Percentiles rank a stretch among this genome's conserved stretches.
phyloP scores from a whole-genome alignment of 1,140 invertebrate species.

The Hesperophylax magnus region DNA sequence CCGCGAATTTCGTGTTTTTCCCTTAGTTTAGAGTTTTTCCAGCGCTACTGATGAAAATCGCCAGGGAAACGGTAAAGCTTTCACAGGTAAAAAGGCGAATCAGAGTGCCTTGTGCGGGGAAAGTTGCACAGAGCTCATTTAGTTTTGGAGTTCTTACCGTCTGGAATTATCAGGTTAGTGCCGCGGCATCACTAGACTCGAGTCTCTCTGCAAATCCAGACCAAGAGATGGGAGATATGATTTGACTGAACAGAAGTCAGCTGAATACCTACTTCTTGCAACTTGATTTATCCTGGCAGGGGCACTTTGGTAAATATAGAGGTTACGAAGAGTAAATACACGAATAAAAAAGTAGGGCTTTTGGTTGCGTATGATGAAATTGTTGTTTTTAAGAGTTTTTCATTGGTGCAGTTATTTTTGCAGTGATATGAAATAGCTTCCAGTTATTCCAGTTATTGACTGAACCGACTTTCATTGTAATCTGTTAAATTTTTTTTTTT shows the following conservation, averaged over 20 bases:
- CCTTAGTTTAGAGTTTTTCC: neutral
- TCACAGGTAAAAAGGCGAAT: slow-evolving; percentile 23
- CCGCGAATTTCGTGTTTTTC: neutral
- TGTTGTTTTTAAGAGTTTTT: too few species aligned
- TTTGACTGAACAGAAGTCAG: neutral
- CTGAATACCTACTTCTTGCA: neutral
- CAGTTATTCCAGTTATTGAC: too few species aligned
- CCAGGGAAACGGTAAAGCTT: slow-evolving; percentile 14
- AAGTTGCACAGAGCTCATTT: slow-evolving; percentile 29
- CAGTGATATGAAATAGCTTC: too few species aligned
- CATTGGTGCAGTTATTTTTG: too few species aligned
- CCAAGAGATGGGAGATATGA: slow-evolving; percentile 9
- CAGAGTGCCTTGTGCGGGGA: neutral
- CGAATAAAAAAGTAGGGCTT: too few species aligned
- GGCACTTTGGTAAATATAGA: neutral
- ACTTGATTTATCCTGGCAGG: neutral
- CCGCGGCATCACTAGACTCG: neutral
- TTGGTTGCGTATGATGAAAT: too few species aligned
- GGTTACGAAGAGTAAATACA: too few species aligned
- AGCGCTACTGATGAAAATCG: neutral
- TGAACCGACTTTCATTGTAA: too few species aligned
- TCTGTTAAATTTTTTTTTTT: too few species aligned
- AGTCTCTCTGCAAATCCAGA: neutral
- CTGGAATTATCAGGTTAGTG: slow-evolving; percentile 18
- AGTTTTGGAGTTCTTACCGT: neutral